Base-by-base conservation (phyloP, 2,113 vertebrate species). In the Melozone crissalis region DNA sequence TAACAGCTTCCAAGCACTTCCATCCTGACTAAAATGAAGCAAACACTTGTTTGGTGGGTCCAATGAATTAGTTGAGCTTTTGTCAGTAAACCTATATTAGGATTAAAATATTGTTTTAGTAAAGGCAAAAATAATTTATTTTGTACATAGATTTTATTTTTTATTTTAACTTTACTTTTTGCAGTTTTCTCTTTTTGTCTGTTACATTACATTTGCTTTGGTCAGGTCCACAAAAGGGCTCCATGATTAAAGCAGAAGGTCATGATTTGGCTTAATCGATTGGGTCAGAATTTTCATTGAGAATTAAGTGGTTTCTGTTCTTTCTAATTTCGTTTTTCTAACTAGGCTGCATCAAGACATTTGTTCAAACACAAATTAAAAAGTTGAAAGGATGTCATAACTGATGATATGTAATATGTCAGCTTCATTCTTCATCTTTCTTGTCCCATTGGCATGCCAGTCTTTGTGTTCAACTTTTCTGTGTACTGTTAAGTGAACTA, bases 31-130 rank as follows among this genome's bases (percentile, higher is more conserved):
- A 58, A 90, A 93, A 90, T 47, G 24, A 87, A 94, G 79, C 54
- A 83, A 88, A 59, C 22, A 67, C 19, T 66, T 82, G 27, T 43
- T 30, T 3, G 31, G 11, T 65, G 41, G 75, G n/a, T 49, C 16
- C 65, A 80, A 85, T 83, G 54, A 87, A 58, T 83, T 37, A 75
- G 67, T 47, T 23, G 80, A 57, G 49, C 26, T 80, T 94, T 57
- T 66, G 83, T 7, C 58, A 80, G 17, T 84, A 93, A 93, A 89
- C 13, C 7, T 69, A 7, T 74, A 59, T 68, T 61, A 51, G 19
- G 9, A 87, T 69, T 77, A 89, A 95, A 89, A 49, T 47, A 39
- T 77, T 84, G 13, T 59, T 90, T 95, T 87, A 65, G n/a, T 90
- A 55, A 79, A 95, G n/a, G 33, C 8, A 86, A 55, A 94, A 94